These are phyloP conservation scores for Hypotaenidia okinawae DNA, from an alignment of 2,797 vertebrate species.

Conservation along the genomic window DNA sequence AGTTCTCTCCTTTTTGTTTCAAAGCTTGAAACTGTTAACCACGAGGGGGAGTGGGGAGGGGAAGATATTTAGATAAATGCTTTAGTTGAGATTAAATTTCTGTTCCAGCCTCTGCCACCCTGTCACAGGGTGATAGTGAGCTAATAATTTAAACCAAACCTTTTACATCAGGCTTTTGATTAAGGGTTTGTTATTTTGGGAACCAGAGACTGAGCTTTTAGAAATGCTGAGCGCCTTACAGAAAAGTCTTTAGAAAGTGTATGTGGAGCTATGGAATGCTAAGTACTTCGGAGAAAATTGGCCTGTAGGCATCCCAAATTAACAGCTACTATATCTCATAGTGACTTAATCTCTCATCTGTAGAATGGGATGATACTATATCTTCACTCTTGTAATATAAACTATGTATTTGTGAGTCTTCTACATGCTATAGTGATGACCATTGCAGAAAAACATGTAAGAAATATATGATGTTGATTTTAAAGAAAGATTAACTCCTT, in stretches of 20 bases:
- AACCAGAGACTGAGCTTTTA: background rate
- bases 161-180: background rate
- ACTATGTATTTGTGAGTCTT: background rate
- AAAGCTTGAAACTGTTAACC: constrained; percentile 15
- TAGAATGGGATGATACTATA: background rate
- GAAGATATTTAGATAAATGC: background rate
- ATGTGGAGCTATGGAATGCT: background rate
- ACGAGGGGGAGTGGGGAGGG: background rate
- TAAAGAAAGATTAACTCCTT: background rate
- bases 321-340: background rate
- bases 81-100: background rate
- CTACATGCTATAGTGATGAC: background rate
- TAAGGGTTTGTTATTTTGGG: background rate
- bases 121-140: background rate
- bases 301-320: background rate
- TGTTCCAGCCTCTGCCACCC: background rate
- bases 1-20: background rate
- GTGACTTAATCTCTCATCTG: background rate
- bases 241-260: background rate
- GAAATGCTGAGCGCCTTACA: background rate
- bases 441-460: background rate
- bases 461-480: background rate
- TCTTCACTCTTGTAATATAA: background rate
- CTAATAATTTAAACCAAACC: background rate
- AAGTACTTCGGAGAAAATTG: background rate